Conservation (phyloP, 2,888 invertebrate genomes). For the Glomeris marginata region DNA sequence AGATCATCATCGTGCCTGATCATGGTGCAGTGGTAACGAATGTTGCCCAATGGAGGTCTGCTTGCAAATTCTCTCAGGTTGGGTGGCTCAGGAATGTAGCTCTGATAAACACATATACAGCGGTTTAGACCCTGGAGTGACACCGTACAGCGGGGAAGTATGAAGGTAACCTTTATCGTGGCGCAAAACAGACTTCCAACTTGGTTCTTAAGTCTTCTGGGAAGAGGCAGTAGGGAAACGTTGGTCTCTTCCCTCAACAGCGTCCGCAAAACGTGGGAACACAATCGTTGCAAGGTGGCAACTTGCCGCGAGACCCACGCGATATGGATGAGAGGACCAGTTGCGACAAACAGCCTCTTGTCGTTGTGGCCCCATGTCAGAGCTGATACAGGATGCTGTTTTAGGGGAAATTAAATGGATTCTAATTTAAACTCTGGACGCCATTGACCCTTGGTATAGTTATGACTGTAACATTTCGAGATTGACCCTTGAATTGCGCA, state of each 20-base stretch:
- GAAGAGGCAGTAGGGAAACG: constrained; percentile 66
- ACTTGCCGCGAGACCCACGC: constrained; percentile 31
- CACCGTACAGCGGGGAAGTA: neutral
- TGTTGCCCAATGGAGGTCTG: constrained; percentile 66
- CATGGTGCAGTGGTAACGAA: constrained; percentile 94
- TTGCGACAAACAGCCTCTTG: constrained; percentile 80
- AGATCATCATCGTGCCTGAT: constrained; percentile 78
- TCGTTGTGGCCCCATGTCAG: constrained; percentile 99
- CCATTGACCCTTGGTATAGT: too few relatives aligned
- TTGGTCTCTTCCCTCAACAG: constrained; percentile 45
- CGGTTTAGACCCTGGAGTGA: neutral
- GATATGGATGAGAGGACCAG: constrained; percentile 53
- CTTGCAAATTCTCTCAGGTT: constrained; percentile 86
- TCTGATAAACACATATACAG: constrained; percentile 43
- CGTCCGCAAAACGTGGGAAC: constrained; percentile 45
- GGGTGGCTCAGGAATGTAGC: constrained; percentile 81
- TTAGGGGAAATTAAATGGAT: too few relatives aligned
- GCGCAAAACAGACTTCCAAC: constrained; percentile 78
- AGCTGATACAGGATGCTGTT: constrained; percentile 74
- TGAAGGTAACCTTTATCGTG: constrained; percentile 71
- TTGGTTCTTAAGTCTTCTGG: constrained; percentile 66
- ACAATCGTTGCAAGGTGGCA: constrained; percentile 76
- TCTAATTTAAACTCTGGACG: too few relatives aligned
- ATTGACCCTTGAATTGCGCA: too few relatives aligned
- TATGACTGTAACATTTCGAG: too few relatives aligned